Evolutionary conservation across 2,113 vertebrate genomes (phyloP).

Genomic region (Pelmatolapia mariae): DNA sequence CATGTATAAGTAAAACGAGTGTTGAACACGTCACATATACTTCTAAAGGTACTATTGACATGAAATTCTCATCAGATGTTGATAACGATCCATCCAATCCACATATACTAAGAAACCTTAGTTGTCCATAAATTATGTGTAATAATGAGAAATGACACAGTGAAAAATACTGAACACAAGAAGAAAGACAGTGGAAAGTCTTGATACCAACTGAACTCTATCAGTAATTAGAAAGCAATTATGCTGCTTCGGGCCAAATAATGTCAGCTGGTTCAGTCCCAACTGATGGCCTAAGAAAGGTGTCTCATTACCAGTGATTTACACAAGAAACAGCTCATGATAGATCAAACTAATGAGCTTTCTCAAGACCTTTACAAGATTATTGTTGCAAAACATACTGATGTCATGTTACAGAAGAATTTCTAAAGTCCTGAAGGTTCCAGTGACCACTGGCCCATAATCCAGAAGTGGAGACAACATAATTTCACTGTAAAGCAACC

Average conservation of each 20-base stretch:
- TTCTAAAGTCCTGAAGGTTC: neutral
- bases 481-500: accelerated
- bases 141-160: no score
- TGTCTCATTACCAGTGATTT: neutral
- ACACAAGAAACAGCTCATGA: neutral
- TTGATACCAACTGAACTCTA: no score
- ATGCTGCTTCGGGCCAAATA: neutral
- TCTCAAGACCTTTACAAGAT: neutral
- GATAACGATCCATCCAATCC: no score
- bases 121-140: no score
- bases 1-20: no score
- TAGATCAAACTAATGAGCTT: neutral
- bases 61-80: no score
- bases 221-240: no score
- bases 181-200: no score
- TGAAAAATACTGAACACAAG: no score
- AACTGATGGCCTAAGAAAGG: neutral
- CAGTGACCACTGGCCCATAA: neutral
- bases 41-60: no score
- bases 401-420: neutral
- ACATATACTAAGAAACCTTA: no score
- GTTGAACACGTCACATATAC: no score
- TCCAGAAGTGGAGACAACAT: neutral
- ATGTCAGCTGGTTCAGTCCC: neutral
- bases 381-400: neutral